Percentiles rank a stretch among this genome's conserved stretches.
These are phyloP conservation scores for Zophobas atratus DNA, from an alignment of 1,140 invertebrate genomes.

Conservation along the genomic window DNA sequence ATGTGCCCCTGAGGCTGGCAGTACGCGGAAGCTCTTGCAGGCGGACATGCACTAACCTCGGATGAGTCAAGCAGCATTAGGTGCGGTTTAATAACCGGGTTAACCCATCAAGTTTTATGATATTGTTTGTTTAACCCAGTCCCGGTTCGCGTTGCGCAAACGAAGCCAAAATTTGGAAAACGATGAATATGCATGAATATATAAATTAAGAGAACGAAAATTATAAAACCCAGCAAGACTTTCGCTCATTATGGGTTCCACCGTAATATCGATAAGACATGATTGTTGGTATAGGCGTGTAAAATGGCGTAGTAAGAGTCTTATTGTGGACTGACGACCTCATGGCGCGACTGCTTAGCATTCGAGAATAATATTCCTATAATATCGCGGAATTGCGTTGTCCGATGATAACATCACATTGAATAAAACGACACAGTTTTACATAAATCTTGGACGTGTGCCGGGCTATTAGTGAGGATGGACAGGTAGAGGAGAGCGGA, in stretches of 20 bases:
- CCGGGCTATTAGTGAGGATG: constrained; percentile 16
- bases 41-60: neutral
- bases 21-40: too few relatives aligned
- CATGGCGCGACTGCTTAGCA: constrained; percentile 23
- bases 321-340: constrained; percentile 22
- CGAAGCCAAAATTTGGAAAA: constrained; percentile 23
- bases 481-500: too few relatives aligned
- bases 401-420: constrained; percentile 28
- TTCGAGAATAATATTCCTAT: constrained; percentile 25
- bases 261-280: neutral
- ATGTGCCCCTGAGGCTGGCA: too few relatives aligned
- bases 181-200: constrained; percentile 24
- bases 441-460: constrained; percentile 36
- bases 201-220: neutral
- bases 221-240: constrained; percentile 18
- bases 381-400: constrained; percentile 31
- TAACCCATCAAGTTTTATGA: constrained; percentile 22
- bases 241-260: constrained; percentile 13
- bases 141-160: constrained; percentile 18
- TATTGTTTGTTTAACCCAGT: constrained; percentile 39
- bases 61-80: constrained; percentile 17
- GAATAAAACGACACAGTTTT: constrained; percentile 12
- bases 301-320: constrained; percentile 4
- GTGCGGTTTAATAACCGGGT: constrained; percentile 33
- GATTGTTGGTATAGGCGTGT: neutral